These are phyloP conservation scores for Oxyscelio sp. DNA, from an alignment of 2,888 invertebrate species.

Conservation along the genomic window DNA sequence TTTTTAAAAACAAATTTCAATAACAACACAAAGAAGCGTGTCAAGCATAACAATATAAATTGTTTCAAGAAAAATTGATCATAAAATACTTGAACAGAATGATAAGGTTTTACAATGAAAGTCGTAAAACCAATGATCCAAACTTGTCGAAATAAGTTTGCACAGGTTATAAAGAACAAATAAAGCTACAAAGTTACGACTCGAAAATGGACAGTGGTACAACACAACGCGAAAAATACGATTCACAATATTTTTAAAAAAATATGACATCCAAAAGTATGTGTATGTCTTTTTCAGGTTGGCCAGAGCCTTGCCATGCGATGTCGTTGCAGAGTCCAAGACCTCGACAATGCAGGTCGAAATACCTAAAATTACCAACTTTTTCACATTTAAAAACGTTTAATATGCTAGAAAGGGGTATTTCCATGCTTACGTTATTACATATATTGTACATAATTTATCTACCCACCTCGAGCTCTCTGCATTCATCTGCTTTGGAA, in stretches of 20 bases:
- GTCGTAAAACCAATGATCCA: no score
- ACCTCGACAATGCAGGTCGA: constrained; percentile 94
- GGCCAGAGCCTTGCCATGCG: constrained; percentile 88
- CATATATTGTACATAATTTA: constrained; percentile 54
- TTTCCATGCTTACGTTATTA: constrained; percentile 65
- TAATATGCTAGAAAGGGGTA: constrained; percentile 62
- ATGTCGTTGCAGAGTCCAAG: constrained; percentile 90
- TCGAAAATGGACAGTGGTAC: no score
- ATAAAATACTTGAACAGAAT: no score
- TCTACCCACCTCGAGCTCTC: constrained; percentile 81
- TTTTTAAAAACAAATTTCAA: no score
- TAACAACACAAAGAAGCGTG: no score
- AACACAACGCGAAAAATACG: neutral
- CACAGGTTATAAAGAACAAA: no score
- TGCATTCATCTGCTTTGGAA: constrained; percentile 87
- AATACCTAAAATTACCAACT: constrained; percentile 78
- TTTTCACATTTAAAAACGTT: constrained; percentile 77
- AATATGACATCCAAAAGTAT: constrained; percentile 73
- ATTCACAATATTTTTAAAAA: neutral
- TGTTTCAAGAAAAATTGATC: no score
- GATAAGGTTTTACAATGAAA: no score
- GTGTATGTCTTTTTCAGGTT: constrained; percentile 87
- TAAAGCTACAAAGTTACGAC: no score
- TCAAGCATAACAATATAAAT: no score
- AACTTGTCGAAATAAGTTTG: no score